Conservation (phyloP, 2,113 vertebrate species). For the Esox niger region DNA sequence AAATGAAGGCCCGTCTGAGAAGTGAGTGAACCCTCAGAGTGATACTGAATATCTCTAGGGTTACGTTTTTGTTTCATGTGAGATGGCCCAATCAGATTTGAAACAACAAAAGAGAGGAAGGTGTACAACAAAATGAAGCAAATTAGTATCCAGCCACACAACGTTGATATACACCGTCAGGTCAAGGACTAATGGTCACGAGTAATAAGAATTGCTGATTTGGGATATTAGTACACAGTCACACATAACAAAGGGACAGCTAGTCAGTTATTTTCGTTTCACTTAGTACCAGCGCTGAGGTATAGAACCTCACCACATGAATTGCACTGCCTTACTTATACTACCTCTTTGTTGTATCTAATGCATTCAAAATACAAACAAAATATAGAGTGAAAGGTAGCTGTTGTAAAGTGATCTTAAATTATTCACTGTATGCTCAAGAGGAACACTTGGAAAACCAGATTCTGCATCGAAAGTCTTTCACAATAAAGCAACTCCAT, state of each 20-base stretch:
- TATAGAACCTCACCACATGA: not conserved
- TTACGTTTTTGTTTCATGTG: not conserved
- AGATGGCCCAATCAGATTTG: not conserved
- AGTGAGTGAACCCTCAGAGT: no score
- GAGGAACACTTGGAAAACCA: no score
- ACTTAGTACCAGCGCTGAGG: not conserved
- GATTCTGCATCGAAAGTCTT: no score
- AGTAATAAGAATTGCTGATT: not conserved
- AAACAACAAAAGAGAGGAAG: not conserved
- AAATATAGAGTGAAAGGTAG: no score
- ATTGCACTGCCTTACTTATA: conserved; percentile 1
- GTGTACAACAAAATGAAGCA: not conserved
- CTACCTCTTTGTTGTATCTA: conserved; percentile 2
- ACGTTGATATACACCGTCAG: not conserved
- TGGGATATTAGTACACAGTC: not conserved
- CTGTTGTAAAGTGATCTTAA: no score
- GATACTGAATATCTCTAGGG: no score
- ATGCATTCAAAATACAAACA: not conserved
- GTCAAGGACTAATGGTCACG: not conserved
- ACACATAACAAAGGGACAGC: not conserved
- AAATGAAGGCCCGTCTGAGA: no score
- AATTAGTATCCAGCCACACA: not conserved
- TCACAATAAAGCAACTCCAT: no score
- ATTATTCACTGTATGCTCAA: no score
- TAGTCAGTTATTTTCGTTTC: not conserved